phyloP scores from a whole-genome alignment of 2,888 invertebrate species.

The Apodemia duryi region DNA sequence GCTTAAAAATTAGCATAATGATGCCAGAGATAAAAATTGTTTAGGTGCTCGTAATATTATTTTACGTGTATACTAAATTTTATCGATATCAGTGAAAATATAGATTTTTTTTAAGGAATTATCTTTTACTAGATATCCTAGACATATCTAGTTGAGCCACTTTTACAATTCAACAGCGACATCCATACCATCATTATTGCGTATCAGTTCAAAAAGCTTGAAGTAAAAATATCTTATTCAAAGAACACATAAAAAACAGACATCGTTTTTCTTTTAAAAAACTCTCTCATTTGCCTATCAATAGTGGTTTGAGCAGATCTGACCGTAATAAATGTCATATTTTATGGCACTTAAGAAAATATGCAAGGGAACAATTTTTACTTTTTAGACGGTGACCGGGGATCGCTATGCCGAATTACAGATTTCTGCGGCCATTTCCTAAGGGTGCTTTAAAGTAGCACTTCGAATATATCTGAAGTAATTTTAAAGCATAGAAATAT shows the following conservation, averaged over 20 bases:
- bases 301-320: constrained; percentile 78
- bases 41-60: no score
- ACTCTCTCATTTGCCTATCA: constrained; percentile 80
- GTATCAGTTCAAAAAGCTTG: constrained; percentile 51
- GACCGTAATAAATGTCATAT: constrained; percentile 80
- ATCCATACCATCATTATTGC: constrained; percentile 36
- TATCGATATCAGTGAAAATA: no score
- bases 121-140: no score
- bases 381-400: constrained; percentile 74
- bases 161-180: not conserved
- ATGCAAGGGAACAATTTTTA: constrained; percentile 78
- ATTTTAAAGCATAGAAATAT: constrained; percentile 9
- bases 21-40: no score
- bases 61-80: no score
- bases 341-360: constrained; percentile 77
- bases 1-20: no score
- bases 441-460: constrained; percentile 38
- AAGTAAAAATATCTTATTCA: constrained; percentile 67
- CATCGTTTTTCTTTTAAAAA: constrained; percentile 80
- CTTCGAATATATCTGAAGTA: not conserved
- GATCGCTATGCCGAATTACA: constrained; percentile 71
- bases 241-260: constrained; percentile 78
- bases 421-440: constrained; percentile 61
- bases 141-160: not conserved
- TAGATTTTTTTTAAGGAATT: no score